Conservation (phyloP, 2,797 vertebrate genomes). For the Steatocranus sp. region DNA sequence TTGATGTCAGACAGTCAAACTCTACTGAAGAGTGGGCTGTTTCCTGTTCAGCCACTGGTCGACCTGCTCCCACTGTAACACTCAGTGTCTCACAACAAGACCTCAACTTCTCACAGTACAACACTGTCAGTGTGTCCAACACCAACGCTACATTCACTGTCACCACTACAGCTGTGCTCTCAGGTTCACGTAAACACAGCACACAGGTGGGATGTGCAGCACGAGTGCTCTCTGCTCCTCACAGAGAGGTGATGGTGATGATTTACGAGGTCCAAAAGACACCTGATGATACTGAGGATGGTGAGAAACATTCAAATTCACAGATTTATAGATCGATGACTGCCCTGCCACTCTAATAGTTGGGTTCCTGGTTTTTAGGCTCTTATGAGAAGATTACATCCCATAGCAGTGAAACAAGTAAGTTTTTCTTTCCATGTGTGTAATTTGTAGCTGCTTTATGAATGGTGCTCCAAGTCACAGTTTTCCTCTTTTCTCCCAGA, state of each 20-base stretch:
- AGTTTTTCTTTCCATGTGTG: neutral
- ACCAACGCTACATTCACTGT: too few species aligned
- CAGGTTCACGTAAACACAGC: neutral
- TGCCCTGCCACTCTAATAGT: neutral
- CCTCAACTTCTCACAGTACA: too few species aligned
- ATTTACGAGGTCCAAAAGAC: neutral
- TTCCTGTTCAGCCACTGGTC: too few species aligned
- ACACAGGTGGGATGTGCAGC: neutral
- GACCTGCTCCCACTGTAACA: too few species aligned
- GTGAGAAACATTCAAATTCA: neutral
- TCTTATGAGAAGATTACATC: neutral
- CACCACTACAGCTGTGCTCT: neutral
- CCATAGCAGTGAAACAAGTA: neutral
- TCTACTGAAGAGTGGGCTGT: neutral
- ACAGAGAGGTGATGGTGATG: neutral
- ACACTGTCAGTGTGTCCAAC: too few species aligned
- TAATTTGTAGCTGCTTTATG: neutral
- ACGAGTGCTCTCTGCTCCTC: neutral
- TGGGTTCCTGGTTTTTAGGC: neutral
- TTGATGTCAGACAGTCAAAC: neutral
- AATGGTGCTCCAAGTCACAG: accelerated
- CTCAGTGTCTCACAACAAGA: too few species aligned
- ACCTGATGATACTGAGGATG: neutral
- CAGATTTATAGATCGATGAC: neutral
- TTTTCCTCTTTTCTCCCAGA: neutral